These are phyloP conservation scores for Enteromius trimaculatus DNA, from an alignment of 2,797 vertebrate genomes.

Conservation along the genomic window DNA sequence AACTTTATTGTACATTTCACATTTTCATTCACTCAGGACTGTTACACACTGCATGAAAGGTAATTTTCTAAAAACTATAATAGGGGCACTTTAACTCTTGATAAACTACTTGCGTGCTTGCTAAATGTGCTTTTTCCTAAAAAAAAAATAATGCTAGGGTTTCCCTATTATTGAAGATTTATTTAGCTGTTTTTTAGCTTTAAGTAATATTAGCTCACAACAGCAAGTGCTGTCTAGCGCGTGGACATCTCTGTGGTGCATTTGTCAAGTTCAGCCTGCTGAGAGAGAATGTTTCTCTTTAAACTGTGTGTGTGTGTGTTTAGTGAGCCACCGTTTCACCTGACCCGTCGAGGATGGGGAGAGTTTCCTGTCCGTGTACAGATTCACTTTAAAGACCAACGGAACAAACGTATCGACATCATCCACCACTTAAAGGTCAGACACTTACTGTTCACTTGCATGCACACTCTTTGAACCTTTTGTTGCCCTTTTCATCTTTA, in stretches of 20 bases:
- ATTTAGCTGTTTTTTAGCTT: neutral
- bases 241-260: neutral
- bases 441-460: neutral
- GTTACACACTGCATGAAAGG: too few relatives aligned
- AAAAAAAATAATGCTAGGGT: neutral
- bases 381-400: constrained; percentile 98
- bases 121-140: neutral
- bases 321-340: constrained; percentile 96
- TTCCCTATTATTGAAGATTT: neutral
- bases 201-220: neutral
- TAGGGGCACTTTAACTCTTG: neutral
- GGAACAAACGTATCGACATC: constrained; percentile 99
- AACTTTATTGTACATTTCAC: too few relatives aligned
- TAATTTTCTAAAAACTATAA: too few relatives aligned
- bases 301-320: constrained; percentile 57
- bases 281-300: constrained; percentile 47
- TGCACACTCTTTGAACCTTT: neutral
- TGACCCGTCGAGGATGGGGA: constrained; percentile 97
- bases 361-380: constrained; percentile 98
- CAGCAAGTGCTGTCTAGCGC: constrained; percentile 31
- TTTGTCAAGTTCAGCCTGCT: neutral
- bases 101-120: neutral
- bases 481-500: constrained; percentile 4
- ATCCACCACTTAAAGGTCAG: constrained; percentile 98
- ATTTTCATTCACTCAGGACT: too few relatives aligned